Evolutionary conservation across 2,113 vertebrate genomes (phyloP).

Genomic region (Crypturellus undulatus): DNA sequence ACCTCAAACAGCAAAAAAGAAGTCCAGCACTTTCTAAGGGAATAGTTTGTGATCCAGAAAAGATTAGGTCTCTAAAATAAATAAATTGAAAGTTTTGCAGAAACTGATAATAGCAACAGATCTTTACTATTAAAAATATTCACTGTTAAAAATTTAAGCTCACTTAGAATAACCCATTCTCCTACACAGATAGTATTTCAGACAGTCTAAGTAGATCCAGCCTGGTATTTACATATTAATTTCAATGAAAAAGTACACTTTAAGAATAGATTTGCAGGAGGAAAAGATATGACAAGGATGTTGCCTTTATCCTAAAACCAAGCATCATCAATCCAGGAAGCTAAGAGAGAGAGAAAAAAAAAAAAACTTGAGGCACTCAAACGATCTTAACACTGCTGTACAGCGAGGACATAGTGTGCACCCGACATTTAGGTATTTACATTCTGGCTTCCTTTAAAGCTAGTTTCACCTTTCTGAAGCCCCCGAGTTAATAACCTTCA

Average conservation of each 20-base stretch:
- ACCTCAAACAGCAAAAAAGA: neutral
- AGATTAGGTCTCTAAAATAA: neutral
- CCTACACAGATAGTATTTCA: neutral
- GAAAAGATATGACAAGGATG: neutral
- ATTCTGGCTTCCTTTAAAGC: neutral
- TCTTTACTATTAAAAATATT: constrained; percentile 7
- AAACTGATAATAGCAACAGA: neutral
- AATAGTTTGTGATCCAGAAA: neutral
- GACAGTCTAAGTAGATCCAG: neutral
- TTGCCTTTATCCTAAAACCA: neutral
- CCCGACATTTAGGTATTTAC: neutral
- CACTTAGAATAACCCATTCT: neutral
- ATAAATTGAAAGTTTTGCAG: neutral
- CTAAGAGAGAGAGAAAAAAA: neutral
- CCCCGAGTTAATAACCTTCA: neutral
- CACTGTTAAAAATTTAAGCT: constrained; percentile 1
- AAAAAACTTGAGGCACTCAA: neutral
- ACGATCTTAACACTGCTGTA: neutral
- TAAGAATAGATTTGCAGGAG: neutral
- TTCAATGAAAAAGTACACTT: neutral
- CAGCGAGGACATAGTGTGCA: neutral
- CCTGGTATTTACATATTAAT: neutral
- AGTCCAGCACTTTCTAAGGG: neutral
- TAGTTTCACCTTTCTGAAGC: constrained; percentile 3
- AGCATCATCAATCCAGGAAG: neutral